phyloP scores from a whole-genome alignment of 2,113 vertebrate species.

The Plecturocebus donacophilus region DNA sequence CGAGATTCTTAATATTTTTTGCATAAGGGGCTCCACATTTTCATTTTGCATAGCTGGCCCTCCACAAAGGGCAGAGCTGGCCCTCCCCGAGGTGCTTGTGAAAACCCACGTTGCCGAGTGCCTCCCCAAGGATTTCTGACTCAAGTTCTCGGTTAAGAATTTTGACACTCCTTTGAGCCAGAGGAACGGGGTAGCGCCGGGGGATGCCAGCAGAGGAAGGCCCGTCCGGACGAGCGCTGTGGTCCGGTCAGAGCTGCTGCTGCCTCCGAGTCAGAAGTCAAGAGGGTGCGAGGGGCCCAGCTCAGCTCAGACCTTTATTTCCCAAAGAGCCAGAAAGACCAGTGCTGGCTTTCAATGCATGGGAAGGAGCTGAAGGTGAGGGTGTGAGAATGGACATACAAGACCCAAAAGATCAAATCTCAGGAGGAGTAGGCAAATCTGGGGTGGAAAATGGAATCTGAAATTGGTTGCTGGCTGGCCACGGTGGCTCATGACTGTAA shows the following conservation, averaged over 20 bases:
- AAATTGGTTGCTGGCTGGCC: no score
- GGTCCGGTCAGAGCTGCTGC: background rate
- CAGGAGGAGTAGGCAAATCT: background rate
- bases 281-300: background rate
- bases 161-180: background rate
- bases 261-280: fast-evolving
- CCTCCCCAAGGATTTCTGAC: background rate
- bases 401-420: background rate
- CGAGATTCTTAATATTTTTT: background rate
- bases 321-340: background rate
- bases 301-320: background rate
- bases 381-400: fast-evolving
- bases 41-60: fast-evolving
- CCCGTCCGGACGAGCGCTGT: fast-evolving
- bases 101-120: no score
- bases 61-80: background rate
- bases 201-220: background rate
- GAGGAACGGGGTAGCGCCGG: fast-evolving
- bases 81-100: background rate
- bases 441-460: background rate
- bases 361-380: background rate
- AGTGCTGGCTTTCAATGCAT: fast-evolving
- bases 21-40: background rate
- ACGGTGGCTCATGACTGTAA: no score
- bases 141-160: background rate